phyloP scores from a whole-genome alignment of 2,113 vertebrate genomes.

The Bubo scandiacus region DNA sequence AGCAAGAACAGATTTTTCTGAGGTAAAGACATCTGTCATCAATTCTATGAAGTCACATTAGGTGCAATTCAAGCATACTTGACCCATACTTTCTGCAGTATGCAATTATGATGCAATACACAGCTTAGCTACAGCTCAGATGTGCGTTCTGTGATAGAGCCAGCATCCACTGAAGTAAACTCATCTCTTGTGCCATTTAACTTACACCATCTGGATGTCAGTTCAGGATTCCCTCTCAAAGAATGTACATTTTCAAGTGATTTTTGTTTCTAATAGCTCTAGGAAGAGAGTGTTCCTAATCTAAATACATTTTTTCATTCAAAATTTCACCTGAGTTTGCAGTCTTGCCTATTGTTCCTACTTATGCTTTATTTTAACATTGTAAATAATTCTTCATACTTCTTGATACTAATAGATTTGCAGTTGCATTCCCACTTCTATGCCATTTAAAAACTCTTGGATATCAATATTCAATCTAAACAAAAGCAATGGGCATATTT shows the following conservation, averaged over 20 bases:
- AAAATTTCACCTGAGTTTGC: not conserved
- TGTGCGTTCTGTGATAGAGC: not conserved
- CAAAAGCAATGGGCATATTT: not conserved
- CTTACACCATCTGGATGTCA: not conserved
- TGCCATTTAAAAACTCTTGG: not conserved
- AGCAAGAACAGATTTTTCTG: not conserved
- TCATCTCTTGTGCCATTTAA: not conserved
- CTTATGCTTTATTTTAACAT: not conserved
- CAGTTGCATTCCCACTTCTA: not conserved
- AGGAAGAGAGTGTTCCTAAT: not conserved
- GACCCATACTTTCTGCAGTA: not conserved
- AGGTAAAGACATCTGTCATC: not conserved
- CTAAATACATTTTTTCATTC: not conserved
- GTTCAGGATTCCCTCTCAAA: not conserved
- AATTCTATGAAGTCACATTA: not conserved
- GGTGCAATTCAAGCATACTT: not conserved
- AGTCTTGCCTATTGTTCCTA: not conserved
- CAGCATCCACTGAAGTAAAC: not conserved
- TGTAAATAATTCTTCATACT: not conserved
- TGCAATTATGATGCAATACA: not conserved
- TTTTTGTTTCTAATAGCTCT: not conserved
- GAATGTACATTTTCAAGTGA: not conserved
- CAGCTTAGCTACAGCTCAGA: not conserved
- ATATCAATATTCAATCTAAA: not conserved
- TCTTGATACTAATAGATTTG: not conserved